Evolutionary conservation across 1,140 invertebrate species (phyloP).

Genomic region (Ganaspis sp.): DNA sequence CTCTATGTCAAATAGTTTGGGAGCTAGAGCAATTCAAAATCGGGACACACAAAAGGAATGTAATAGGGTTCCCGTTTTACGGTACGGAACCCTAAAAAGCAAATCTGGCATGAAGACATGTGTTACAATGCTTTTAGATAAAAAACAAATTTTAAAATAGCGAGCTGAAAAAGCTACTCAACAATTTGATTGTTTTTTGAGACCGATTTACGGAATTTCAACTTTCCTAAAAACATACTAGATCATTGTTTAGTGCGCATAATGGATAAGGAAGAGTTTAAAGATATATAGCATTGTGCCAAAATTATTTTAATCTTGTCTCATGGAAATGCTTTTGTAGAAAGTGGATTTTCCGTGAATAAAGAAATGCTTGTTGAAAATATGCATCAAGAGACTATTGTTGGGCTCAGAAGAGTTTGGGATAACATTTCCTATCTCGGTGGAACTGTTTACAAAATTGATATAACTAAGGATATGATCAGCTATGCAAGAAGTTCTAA

Average conservation of each 20-base stretch:
- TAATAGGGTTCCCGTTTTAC: no score
- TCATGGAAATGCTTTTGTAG: not conserved
- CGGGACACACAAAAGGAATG: no score
- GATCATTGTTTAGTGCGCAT: not conserved
- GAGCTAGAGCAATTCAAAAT: no score
- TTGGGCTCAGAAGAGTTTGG: not conserved
- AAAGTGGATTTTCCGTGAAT: not conserved
- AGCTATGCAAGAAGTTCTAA: not conserved
- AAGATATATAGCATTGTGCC: not conserved
- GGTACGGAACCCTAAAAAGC: no score
- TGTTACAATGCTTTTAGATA: not conserved
- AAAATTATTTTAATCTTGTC: not conserved
- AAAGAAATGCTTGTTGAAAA: not conserved
- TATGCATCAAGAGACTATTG: not conserved
- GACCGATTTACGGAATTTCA: not conserved
- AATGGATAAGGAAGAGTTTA: not conserved
- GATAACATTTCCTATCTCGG: not conserved
- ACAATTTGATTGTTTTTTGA: not conserved
- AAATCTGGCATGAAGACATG: not conserved
- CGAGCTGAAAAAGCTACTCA: not conserved
- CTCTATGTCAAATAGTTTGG: no score
- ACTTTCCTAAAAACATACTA: not conserved
- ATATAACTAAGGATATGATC: not conserved
- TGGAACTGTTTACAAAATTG: not conserved
- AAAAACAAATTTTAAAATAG: not conserved